phyloP scores from a whole-genome alignment of 2,113 vertebrate species.

The Bolborhynchus lineola region DNA sequence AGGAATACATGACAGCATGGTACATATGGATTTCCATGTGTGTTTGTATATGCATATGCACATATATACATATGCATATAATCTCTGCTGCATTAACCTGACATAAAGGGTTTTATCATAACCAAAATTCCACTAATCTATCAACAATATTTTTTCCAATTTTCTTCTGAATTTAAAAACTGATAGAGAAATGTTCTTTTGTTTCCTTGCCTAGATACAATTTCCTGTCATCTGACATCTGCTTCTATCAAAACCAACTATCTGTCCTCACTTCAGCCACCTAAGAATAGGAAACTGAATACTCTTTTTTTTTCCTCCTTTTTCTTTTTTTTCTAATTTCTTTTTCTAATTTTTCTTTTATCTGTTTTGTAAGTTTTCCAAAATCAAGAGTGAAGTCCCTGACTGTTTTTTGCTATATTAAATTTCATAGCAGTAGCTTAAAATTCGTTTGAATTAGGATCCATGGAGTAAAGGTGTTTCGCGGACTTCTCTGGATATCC shows the following conservation, averaged over 20 bases:
- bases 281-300: background rate
- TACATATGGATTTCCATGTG: background rate
- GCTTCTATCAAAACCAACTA: background rate
- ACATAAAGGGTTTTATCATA: background rate
- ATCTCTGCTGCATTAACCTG: background rate
- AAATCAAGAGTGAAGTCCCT: background rate
- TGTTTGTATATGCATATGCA: background rate
- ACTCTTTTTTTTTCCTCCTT: background rate
- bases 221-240: background rate
- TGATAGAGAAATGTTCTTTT: background rate
- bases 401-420: background rate
- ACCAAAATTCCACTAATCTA: background rate
- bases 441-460: background rate
- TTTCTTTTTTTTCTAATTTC: background rate
- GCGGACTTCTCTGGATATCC: background rate
- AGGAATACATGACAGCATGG: background rate
- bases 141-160: background rate
- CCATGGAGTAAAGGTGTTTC: background rate
- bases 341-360: background rate
- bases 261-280: background rate
- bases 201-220: background rate
- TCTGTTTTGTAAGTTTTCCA: background rate
- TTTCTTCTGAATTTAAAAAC: background rate
- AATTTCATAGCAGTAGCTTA: background rate
- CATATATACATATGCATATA: no score